Conservation (phyloP, 2,888 invertebrate species). For the Xestia xanthographa region DNA sequence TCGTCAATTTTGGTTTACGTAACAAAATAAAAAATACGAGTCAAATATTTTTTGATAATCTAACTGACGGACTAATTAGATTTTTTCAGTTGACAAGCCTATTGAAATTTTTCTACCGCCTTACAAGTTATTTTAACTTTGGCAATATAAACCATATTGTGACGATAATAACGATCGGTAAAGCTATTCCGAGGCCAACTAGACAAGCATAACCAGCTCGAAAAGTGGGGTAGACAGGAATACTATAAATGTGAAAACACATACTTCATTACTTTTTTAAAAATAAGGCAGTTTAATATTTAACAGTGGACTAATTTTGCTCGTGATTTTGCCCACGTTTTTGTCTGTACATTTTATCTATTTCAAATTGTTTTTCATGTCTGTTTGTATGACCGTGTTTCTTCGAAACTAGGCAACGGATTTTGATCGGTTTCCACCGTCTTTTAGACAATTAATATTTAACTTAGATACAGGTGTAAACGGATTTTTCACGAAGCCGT, state of each 20-base stretch:
- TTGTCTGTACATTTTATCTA: too few species aligned
- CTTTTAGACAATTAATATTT: neutral
- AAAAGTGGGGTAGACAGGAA: neutral
- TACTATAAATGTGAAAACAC: conserved; percentile 42
- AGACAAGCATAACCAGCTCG: neutral
- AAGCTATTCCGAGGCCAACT: neutral
- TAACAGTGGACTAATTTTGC: conserved; percentile 28
- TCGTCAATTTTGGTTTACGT: too few species aligned
- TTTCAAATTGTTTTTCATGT: neutral
- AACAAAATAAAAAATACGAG: too few species aligned
- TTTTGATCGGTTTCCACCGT: neutral
- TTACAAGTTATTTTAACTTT: too few species aligned
- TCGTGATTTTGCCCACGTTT: neutral
- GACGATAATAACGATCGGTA: neutral
- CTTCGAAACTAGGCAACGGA: neutral
- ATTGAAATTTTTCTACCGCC: too few species aligned
- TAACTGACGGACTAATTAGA: too few species aligned
- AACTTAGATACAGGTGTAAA: neutral
- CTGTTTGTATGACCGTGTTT: neutral
- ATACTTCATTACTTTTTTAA: conserved; percentile 19
- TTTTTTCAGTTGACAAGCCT: too few species aligned
- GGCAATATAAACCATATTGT: too few species aligned
- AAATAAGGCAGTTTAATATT: conserved; percentile 43
- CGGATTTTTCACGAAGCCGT: neutral
- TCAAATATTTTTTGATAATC: too few species aligned